Evolutionary conservation across 2,797 vertebrate genomes (phyloP).

Genomic region (Nannoperca obscura): DNA sequence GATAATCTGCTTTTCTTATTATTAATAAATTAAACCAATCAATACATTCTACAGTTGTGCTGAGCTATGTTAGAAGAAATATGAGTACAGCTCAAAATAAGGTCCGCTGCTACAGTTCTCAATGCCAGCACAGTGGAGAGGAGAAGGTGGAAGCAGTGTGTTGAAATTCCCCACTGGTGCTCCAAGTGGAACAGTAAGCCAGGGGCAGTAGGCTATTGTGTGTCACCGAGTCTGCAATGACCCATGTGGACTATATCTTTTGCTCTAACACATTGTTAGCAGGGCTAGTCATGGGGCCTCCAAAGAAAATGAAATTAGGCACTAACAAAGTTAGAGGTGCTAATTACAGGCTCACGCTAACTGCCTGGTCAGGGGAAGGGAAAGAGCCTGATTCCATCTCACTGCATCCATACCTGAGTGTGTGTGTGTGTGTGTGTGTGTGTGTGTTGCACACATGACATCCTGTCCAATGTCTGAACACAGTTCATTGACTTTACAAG

Average conservation of each 20-base stretch:
- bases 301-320: conserved; percentile 73
- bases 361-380: conserved; percentile 28
- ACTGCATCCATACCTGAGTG: conserved; percentile 7
- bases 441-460: too few relatives aligned
- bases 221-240: conserved; percentile 27
- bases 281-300: conserved; percentile 67
- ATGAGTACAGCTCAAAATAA: background rate
- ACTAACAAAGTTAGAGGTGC: conserved; percentile 78
- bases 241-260: conserved; percentile 19
- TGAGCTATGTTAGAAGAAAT: background rate
- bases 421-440: too few relatives aligned
- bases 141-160: conserved; percentile 11
- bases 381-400: conserved; percentile 18
- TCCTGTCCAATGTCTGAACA: conserved; percentile 6
- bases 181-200: conserved; percentile 30
- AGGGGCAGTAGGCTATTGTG: conserved; percentile 18
- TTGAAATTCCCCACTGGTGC: conserved; percentile 32
- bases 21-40: background rate
- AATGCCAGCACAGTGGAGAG: background rate
- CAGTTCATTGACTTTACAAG: conserved; percentile 28
- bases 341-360: conserved; percentile 73
- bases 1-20: background rate
- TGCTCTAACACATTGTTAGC: conserved; percentile 35
- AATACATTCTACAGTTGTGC: background rate
- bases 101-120: background rate